Evolutionary conservation across 53 echinoderm and acorn worm genomes (phyloP).

Genomic region (Holothuria scabra): DNA sequence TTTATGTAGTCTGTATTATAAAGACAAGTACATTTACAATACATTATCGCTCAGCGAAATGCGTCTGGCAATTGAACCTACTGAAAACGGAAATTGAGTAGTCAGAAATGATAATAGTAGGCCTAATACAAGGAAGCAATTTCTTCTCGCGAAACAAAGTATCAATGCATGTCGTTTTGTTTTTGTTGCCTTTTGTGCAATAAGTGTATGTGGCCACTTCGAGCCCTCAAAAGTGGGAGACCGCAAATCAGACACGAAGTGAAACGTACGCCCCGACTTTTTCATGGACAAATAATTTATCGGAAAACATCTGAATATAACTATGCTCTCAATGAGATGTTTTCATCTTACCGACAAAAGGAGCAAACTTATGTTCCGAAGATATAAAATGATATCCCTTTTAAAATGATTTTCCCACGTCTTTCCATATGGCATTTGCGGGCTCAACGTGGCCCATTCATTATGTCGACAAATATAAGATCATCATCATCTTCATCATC

Average conservation of each 20-base stretch:
- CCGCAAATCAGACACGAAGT: background rate
- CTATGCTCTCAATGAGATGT: too few species aligned
- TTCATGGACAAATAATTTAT: too few species aligned
- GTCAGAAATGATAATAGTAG: too few species aligned
- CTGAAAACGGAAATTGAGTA: too few species aligned
- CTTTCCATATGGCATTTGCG: background rate
- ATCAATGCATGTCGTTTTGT: constrained; percentile 27
- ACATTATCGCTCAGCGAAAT: too few species aligned
- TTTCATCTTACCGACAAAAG: too few species aligned
- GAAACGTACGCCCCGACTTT: too few species aligned
- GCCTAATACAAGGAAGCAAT: background rate
- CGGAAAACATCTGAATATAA: too few species aligned
- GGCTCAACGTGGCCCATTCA: constrained; percentile 53
- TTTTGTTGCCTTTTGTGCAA: constrained; percentile 26
- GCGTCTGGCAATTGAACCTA: too few species aligned
- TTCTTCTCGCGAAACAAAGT: background rate
- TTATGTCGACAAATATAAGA: constrained; percentile 41
- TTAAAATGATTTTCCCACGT: background rate
- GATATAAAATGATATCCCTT: background rate
- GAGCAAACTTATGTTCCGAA: background rate
- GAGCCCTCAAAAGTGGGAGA: constrained; percentile 86
- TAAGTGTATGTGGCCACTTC: constrained; percentile 94
- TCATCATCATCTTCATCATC: constrained; percentile 31
- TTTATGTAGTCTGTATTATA: too few species aligned
- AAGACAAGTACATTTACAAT: too few species aligned